Base-by-base conservation (phyloP, 2,797 vertebrate genomes). In the Chaenodraco wilsoni region DNA sequence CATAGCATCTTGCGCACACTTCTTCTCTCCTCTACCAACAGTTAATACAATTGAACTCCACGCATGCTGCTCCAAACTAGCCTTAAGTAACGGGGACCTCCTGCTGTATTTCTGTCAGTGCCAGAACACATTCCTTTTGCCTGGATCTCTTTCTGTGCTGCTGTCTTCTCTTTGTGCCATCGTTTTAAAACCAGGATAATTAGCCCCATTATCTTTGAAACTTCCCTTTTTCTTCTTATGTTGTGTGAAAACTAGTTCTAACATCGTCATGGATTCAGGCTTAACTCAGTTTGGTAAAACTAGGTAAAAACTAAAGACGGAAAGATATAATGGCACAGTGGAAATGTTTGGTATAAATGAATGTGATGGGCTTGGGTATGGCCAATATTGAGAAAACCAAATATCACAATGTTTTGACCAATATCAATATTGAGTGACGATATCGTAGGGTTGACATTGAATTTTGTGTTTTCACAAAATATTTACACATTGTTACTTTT, bases 91-190 rank as follows among this genome's bases (percentile, higher is more conserved):
- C 9, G 49, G 58, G 50, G 62, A 68, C 43, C 68, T 60, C 72
- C 59, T 58, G 79, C 75, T 84, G 82, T 17, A 19, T 58, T 59
- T 61, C 56, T 75, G 33, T 72, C 56, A 55, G 48, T 50, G 50
- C 37, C 33, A 52, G 52, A 75, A 61, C 21, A 9, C 37, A 11
- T 40, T 66, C 41, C 49, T 70, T 72, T 44, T 50, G 62, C 55
- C 48, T 54, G n/a, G 21, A 58, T 54, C 49, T 3, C 9, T 60
- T 67, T 50, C 19, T 52, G 19, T 58, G 44, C 46, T 40, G 27
- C 21, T 45, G 10, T 61, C 5, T 8, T 49, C 44, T 72, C 52
- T 67, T 52, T 54, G 14, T 43, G 31, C 44, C 56, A 65, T 75
- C 48, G 23, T 60, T 50, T 67, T 3, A 9, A 66, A 81, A 79